phyloP scores from a whole-genome alignment of 2,113 vertebrate species.

The Melanotaenia duboulayi region DNA sequence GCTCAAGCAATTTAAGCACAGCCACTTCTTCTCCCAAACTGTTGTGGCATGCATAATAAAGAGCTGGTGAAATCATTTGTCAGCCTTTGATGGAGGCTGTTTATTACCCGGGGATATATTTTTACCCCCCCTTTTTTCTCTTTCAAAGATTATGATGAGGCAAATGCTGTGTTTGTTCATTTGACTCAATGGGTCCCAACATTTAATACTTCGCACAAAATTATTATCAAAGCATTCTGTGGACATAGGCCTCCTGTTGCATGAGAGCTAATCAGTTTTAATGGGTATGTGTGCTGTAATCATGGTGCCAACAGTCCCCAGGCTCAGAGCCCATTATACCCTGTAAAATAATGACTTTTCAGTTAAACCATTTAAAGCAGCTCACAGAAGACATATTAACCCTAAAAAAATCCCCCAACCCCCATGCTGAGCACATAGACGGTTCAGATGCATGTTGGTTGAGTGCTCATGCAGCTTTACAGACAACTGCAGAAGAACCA shows the following conservation, averaged over 20 bases:
- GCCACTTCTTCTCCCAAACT: constrained; percentile 43
- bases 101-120: constrained; percentile 30
- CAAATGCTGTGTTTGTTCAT: constrained; percentile 45
- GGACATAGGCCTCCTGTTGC: constrained; percentile 75
- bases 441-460: constrained; percentile 1
- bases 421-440: constrained; percentile 20
- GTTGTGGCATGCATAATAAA: constrained; percentile 68
- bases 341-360: constrained; percentile 91
- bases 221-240: constrained; percentile 67
- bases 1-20: constrained; percentile 63
- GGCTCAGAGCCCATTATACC: constrained; percentile 90
- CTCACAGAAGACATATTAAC: constrained; percentile 81
- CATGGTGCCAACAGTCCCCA: constrained; percentile 86
- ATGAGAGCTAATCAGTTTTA: constrained; percentile 91
- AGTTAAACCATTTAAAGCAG: constrained; percentile 86
- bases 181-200: constrained; percentile 56
- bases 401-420: constrained; percentile 18
- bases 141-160: constrained; percentile 33
- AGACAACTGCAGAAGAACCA: background rate
- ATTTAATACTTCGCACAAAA: constrained; percentile 71
- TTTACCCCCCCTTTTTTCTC: background rate
- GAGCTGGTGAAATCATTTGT: constrained; percentile 56
- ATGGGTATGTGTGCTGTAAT: constrained; percentile 91
- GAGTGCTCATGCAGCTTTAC: background rate
- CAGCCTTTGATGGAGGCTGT: constrained; percentile 64